These are phyloP conservation scores for Ernsta delagoae DNA, from an alignment of 2,888 invertebrate genomes.

Conservation along the genomic window DNA sequence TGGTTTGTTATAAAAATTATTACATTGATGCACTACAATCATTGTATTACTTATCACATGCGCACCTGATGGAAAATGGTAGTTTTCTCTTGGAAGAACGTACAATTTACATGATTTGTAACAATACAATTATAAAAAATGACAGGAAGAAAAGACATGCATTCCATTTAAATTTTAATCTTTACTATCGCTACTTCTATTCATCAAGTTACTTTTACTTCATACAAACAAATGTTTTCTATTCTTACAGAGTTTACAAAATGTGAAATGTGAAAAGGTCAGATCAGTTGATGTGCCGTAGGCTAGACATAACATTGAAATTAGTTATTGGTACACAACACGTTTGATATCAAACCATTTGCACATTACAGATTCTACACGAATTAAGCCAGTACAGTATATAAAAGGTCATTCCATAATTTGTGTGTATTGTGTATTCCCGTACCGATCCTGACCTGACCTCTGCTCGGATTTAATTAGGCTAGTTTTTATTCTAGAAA, in stretches of 20 bases:
- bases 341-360: not conserved
- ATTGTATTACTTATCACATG: no score
- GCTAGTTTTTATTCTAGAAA: no score
- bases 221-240: not conserved
- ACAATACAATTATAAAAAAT: no score
- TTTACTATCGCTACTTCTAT: not conserved
- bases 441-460: slow-evolving; percentile 21
- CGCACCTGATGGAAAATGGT: no score
- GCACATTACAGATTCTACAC: not conserved
- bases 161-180: no score
- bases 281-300: slow-evolving; percentile 30
- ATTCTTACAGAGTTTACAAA: slow-evolving; percentile 17
- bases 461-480: not conserved
- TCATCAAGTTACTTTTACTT: not conserved
- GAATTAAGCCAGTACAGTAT: not conserved
- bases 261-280: slow-evolving; percentile 29
- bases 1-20: no score
- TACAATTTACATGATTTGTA: no score
- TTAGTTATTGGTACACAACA: not conserved
- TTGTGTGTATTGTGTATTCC: not conserved
- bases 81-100: no score
- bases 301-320: slow-evolving; percentile 2
- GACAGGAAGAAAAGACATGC: no score
- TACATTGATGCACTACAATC: no score
- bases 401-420: not conserved